Evolutionary conservation across 2,113 vertebrate species (phyloP).

Genomic region (Lasiurus cinereus): DNA sequence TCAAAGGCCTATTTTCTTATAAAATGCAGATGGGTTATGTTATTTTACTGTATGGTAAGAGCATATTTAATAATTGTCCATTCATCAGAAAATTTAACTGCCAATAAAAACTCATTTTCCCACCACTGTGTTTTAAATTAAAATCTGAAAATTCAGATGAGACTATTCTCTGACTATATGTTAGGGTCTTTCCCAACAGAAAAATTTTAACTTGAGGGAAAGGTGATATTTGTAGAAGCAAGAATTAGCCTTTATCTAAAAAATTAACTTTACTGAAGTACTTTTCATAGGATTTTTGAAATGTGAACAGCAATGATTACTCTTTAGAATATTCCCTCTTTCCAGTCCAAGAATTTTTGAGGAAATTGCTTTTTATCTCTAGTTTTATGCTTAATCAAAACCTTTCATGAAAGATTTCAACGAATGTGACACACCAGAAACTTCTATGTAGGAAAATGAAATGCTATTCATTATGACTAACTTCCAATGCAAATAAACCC

Average conservation of each 20-base stretch:
- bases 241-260: slow-evolving; percentile 48
- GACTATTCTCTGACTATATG: neutral
- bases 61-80: neutral
- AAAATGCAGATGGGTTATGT: neutral
- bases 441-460: slow-evolving; percentile 61
- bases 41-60: neutral
- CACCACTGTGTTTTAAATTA: slow-evolving; percentile 1
- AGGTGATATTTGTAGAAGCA: slow-evolving; percentile 37
- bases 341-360: slow-evolving; percentile 35
- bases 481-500: slow-evolving; percentile 69
- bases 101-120: neutral
- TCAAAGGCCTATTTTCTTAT: neutral
- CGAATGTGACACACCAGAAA: slow-evolving; percentile 63
- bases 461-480: slow-evolving; percentile 22
- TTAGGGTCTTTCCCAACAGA: neutral
- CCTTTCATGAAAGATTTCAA: slow-evolving; percentile 69
- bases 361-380: slow-evolving; percentile 64
- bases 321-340: slow-evolving; percentile 53
- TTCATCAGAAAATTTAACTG: neutral
- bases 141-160: slow-evolving; percentile 26
- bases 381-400: slow-evolving; percentile 75
- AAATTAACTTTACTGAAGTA: slow-evolving; percentile 54
- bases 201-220: slow-evolving; percentile 40
- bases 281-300: slow-evolving; percentile 34
- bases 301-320: slow-evolving; percentile 34